Base-by-base conservation (phyloP, 1,140 invertebrate genomes). In the Copidosoma floridanum region DNA sequence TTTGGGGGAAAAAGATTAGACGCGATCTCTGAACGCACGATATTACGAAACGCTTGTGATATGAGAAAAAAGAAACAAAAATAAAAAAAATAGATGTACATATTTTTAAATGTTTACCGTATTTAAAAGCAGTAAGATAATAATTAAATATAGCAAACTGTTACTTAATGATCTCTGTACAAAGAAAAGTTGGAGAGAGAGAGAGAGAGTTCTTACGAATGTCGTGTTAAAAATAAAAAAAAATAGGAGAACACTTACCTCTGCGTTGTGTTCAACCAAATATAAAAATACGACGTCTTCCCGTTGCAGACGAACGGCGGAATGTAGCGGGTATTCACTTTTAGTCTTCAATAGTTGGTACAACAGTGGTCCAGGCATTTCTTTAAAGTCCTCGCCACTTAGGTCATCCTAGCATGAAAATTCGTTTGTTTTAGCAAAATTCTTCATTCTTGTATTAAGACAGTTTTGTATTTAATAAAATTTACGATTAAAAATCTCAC, bases 231-330 rank as follows among this genome's bases (percentile, higher is more conserved):
- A n/a, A n/a, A n/a, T n/a, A n/a, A n/a, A 16, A 55, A 7, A 50
- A 20, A 54, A 51, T 41, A 56, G 60, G 38, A 61, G 55, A 65
- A 46, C 56, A 85, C 87, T 86, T 78, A 97, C 94, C 85, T 90
- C 87, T 21, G 88, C 82, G 71, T 91, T 89, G 79, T 92, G 91
- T 77, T 98, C 95, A 41, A 96, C 89, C 26, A 98, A 83, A 73
- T 91, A 97, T 12, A 98, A 83, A 77, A 96, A 95, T 0, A 98
- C 91, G 7, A 97, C 95, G 77, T 98, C 96, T 73, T 97, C 95
- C 20, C 95, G 79, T 71, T 89, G 80, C 2, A 96, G 83, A 60
- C 91, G 78, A 6, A 98, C 91, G 29, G 95, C 94, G 18, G 91
- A 88, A 79, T 97, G 95, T 7, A 98, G 79, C 5, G 94, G 92